Percentiles rank a stretch among this genome's conserved stretches.
These are phyloP conservation scores for Drosophila rubida DNA, from an alignment of 2,888 invertebrate species.

Conservation along the genomic window DNA sequence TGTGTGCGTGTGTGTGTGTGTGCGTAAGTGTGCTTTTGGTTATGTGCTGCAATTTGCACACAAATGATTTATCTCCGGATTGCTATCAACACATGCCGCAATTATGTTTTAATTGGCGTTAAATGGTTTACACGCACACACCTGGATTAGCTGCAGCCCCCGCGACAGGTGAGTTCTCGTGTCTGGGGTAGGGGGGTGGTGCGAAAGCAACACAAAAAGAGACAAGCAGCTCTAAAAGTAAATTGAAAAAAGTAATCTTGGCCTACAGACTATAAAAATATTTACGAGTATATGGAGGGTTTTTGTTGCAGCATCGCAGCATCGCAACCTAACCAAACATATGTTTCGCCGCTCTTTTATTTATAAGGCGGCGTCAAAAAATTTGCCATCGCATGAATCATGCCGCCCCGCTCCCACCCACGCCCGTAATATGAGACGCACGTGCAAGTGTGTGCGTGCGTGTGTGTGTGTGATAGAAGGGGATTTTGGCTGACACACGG, in stretches of 20 bases:
- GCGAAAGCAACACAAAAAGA: not conserved
- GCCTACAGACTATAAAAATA: conserved; percentile 76
- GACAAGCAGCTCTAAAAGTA: conserved; percentile 33
- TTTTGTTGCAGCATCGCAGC: conserved; percentile 12
- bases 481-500: conserved; percentile 27
- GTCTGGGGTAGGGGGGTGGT: no score
- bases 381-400: conserved; percentile 77
- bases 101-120: conserved; percentile 77
- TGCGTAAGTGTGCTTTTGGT: conserved; percentile 16
- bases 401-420: conserved; percentile 28
- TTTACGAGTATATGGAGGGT: conserved; percentile 67
- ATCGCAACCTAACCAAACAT: conserved; percentile 58
- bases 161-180: conserved; percentile 48
- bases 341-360: conserved; percentile 65
- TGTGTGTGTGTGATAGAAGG: conserved; percentile 18
- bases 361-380: conserved; percentile 64
- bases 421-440: conserved; percentile 70
- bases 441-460: conserved; percentile 32
- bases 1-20: conserved; percentile 9
- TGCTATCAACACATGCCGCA: conserved; percentile 72
- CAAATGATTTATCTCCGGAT: conserved; percentile 71
- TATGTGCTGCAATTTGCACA: conserved; percentile 49
- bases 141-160: conserved; percentile 67
- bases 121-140: conserved; percentile 69
- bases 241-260: conserved; percentile 63